Evolutionary conservation across 2,888 invertebrate species (phyloP), one percentile per base, ranked within the genome.

Genomic region (Andrena chrysosceles): DNA sequence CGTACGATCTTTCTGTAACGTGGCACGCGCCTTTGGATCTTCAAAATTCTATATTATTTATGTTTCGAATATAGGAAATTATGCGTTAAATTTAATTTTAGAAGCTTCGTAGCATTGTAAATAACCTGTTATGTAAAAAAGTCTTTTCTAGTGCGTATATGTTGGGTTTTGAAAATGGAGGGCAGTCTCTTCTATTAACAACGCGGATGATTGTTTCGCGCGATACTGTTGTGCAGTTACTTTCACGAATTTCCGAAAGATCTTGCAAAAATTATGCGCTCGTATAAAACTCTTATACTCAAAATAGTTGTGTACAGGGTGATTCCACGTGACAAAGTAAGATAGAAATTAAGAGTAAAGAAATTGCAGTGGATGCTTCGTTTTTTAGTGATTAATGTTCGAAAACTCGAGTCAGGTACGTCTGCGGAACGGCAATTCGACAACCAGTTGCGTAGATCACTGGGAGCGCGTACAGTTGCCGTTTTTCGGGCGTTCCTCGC

Each of bases 91-190:
- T 60, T 60, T 70, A 29, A 60, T 29, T 7, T 31, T 48, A 31
- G n/a, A 70, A 29, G 4, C n/a, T 60, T 59, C 8, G 31, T 60
- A 29, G 29, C 20, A 31, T 10, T 70, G 42, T 60, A 70, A 59
- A 31, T 70, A 59, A 70, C 56, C 8, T 29, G 6, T 23, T 56
- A 26, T 13, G 29, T 29, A 23, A 70, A 42, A 23, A 20, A 42
- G 4, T 35, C 10, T 33, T 59, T 59, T 23, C 35, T 35, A 69
- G n/a, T 23, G 8, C n/a, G 42, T 42, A 10, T 31, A 4, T 10
- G 20, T 31, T 4, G n/a, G 6, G 3, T 31, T 31, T 31, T 13
- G 31, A n/a, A 13, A 26, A 59, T 26, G 29, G 16, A 16, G 5
- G 29, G 26, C 6, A 59, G 16, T 26, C 10, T 59, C 16, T 16